phyloP scores from a whole-genome alignment of 2,888 invertebrate species.

The Catocala fraxini region DNA sequence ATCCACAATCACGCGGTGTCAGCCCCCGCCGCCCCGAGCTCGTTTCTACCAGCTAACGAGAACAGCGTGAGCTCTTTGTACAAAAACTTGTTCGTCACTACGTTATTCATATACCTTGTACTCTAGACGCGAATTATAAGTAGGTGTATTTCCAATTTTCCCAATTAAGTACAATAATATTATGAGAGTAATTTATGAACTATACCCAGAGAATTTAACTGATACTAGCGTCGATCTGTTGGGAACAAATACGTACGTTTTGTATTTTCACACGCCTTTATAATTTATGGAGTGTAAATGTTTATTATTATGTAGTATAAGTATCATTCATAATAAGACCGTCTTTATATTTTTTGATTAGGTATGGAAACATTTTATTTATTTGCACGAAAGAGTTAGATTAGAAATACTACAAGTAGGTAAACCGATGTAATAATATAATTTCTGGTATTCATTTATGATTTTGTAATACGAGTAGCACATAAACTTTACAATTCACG shows the following conservation, averaged over 20 bases:
- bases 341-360: background rate
- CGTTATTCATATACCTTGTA: constrained; percentile 47
- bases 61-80: constrained; percentile 58
- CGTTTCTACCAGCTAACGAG: constrained; percentile 73
- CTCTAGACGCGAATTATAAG: constrained; percentile 48
- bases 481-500: too few relatives aligned
- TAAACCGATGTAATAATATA: too few relatives aligned
- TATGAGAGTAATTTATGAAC: constrained; percentile 55
- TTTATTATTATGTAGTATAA: background rate
- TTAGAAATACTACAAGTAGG: too few relatives aligned
- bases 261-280: constrained; percentile 45
- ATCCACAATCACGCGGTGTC: constrained; percentile 65
- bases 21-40: constrained; percentile 78
- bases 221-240: constrained; percentile 68
- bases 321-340: background rate
- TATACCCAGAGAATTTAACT: constrained; percentile 65
- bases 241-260: constrained; percentile 70
- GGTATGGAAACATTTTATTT: too few relatives aligned
- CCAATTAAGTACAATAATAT: constrained; percentile 47
- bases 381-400: too few relatives aligned
- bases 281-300: constrained; percentile 20
- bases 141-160: constrained; percentile 37
- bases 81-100: constrained; percentile 30
- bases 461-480: too few relatives aligned
- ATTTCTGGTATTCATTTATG: too few relatives aligned